These are phyloP conservation scores for Unio pictorum DNA, from an alignment of 2,888 invertebrate species.

Conservation along the genomic window DNA sequence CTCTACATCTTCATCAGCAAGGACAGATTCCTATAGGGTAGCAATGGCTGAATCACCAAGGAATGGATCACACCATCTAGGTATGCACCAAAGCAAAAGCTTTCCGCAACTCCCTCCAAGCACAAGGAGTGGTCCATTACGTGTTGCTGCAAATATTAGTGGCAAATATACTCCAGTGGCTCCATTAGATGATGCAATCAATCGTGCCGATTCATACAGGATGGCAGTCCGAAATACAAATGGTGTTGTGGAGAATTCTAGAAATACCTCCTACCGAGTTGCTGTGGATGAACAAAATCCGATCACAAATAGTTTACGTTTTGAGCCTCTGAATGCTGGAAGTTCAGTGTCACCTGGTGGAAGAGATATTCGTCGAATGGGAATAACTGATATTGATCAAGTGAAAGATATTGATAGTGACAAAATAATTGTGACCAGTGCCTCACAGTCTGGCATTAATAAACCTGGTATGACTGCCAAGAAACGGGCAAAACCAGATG, in stretches of 20 bases:
- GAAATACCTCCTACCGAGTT: conserved; percentile 56
- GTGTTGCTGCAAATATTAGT: conserved; percentile 39
- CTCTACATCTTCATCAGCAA: conserved; percentile 9
- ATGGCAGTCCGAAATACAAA: conserved; percentile 55
- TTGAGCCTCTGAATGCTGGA: conserved; percentile 33
- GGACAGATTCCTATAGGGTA: conserved; percentile 58
- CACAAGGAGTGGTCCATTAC: conserved; percentile 31
- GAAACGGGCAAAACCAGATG: conserved; percentile 40
- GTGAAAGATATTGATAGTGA: conserved; percentile 34
- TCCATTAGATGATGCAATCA: conserved; percentile 39
- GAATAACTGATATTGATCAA: conserved; percentile 61
- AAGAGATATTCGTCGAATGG: conserved; percentile 54
- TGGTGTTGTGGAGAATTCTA: conserved; percentile 30
- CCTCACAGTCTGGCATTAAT: background rate
- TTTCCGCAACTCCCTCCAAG: conserved; percentile 35
- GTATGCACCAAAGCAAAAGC: conserved; percentile 42
- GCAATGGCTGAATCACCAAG: conserved; percentile 37
- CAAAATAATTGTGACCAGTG: conserved; percentile 2
- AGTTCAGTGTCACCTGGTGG: conserved; percentile 29
- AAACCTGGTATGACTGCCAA: conserved; percentile 14
- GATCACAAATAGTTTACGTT: conserved; percentile 17
- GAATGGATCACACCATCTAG: conserved; percentile 37
- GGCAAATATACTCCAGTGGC: conserved; percentile 3
- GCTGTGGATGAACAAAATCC: conserved; percentile 42
- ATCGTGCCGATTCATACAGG: conserved; percentile 58